phyloP scores from a whole-genome alignment of 2,113 vertebrate genomes.

The Daubentonia madagascariensis region DNA sequence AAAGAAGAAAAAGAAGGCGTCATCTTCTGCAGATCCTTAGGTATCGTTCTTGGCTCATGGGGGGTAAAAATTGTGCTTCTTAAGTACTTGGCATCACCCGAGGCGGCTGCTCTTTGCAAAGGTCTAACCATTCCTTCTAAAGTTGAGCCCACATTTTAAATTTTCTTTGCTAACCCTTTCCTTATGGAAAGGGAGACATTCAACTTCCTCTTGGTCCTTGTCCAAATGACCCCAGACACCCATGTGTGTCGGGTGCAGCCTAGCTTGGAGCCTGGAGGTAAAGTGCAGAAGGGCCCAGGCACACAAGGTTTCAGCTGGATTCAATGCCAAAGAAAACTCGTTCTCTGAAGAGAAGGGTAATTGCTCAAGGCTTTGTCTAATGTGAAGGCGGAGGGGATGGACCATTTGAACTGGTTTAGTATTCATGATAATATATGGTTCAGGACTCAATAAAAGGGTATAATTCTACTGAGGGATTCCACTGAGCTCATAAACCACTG shows the following conservation, averaged over 20 bases:
- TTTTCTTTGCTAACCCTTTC: neutral
- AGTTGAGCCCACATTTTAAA: neutral
- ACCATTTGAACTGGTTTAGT: constrained; percentile 75
- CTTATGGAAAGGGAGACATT: neutral
- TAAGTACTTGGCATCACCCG: neutral
- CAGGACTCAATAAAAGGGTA: constrained; percentile 82
- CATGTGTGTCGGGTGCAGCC: neutral
- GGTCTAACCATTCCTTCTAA: neutral
- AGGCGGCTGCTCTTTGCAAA: neutral
- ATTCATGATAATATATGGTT: constrained; percentile 82
- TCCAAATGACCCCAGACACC: neutral
- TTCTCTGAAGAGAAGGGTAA: constrained; percentile 81
- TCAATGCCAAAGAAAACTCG: constrained; percentile 74
- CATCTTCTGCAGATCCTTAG: neutral
- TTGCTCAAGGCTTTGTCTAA: constrained; percentile 79
- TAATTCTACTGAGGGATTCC: constrained; percentile 86
- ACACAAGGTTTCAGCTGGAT: constrained; percentile 29
- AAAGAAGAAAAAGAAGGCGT: too few species aligned
- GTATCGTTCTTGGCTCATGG: fast-evolving
- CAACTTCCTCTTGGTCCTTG: neutral
- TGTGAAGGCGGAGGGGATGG: constrained; percentile 73
- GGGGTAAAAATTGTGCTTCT: neutral
- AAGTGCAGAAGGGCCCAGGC: constrained; percentile 25
- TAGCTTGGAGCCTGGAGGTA: neutral
- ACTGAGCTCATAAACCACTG: constrained; percentile 84